Percentiles rank a stretch among this genome's conserved stretches.
These are phyloP conservation scores for Stictonetta naevosa DNA, from an alignment of 2,113 vertebrate genomes.

Conservation along the genomic window DNA sequence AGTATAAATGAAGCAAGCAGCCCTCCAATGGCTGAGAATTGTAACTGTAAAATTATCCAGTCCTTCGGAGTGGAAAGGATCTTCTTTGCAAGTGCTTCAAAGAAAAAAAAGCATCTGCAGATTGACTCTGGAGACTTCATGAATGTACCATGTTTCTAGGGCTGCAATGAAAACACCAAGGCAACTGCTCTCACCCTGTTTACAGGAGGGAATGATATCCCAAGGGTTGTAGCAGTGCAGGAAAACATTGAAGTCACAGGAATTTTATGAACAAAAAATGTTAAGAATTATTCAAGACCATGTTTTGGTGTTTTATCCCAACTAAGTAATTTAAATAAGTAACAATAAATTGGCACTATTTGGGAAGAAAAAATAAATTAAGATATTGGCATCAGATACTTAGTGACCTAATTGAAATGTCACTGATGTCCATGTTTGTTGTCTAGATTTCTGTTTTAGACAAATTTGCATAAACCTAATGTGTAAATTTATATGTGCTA, in stretches of 20 bases:
- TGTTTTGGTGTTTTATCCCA: background rate
- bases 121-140: background rate
- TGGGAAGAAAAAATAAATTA: background rate
- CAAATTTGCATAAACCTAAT: background rate
- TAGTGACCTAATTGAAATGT: background rate
- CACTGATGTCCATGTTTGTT: accelerated
- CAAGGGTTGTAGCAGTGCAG: background rate
- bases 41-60: background rate
- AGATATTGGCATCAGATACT: background rate
- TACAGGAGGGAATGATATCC: background rate
- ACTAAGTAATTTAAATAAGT: background rate
- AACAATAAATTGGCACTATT: background rate
- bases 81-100: background rate
- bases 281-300: background rate
- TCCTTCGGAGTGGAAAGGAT: background rate
- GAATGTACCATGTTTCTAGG: accelerated
- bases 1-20: background rate
- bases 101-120: background rate
- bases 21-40: background rate
- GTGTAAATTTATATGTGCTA: background rate
- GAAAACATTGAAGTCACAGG: background rate
- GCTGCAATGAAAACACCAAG: background rate
- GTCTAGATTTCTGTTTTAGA: background rate
- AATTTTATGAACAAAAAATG: background rate
- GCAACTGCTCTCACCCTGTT: background rate